Percentiles rank a stretch among this genome's conserved stretches.
These are phyloP conservation scores for Choristoneura fumiferana DNA, from an alignment of 1,140 invertebrate genomes.

Conservation along the genomic window DNA sequence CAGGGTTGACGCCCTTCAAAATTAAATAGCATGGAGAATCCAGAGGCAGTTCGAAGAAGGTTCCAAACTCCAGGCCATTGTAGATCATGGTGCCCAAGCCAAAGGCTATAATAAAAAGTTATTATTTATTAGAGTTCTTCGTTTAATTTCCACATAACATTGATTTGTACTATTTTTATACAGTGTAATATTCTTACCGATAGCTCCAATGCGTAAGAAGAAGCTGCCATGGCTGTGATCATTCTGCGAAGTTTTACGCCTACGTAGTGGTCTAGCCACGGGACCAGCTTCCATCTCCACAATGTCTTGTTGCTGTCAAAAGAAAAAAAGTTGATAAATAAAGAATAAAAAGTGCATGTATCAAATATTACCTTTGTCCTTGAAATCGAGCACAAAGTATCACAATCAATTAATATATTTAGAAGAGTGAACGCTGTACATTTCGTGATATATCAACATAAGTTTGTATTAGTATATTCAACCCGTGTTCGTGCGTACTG, in stretches of 20 bases:
- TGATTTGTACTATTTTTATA: background rate
- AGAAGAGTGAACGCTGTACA: slow-evolving; percentile 2
- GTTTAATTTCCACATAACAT: background rate
- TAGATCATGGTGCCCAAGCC: slow-evolving; percentile 98
- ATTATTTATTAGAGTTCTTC: slow-evolving; percentile 19
- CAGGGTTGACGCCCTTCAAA: slow-evolving; percentile 92
- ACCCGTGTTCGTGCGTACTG: slow-evolving; percentile 1
- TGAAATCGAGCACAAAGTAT: background rate
- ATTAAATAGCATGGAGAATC: slow-evolving; percentile 94
- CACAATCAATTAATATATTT: too few relatives aligned
- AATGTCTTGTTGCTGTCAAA: slow-evolving; percentile 69
- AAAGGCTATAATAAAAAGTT: slow-evolving; percentile 84
- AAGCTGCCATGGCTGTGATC: slow-evolving; percentile 97
- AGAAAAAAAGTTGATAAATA: slow-evolving; percentile 14
- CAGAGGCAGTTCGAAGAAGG: slow-evolving; percentile 95
- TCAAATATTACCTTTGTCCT: background rate
- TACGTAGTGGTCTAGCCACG: slow-evolving; percentile 83
- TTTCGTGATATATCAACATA: background rate
- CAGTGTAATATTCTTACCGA: slow-evolving; percentile 82
- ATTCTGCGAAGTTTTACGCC: slow-evolving; percentile 94
- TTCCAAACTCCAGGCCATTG: slow-evolving; percentile 95
- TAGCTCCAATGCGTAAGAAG: slow-evolving; percentile 96
- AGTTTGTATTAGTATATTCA: slow-evolving; percentile 9
- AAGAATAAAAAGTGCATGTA: background rate
- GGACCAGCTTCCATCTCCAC: slow-evolving; percentile 85